Evolutionary conservation across 2,113 vertebrate species (phyloP), one percentile per base, ranked within the genome.

Genomic region (Empidonax traillii): DNA sequence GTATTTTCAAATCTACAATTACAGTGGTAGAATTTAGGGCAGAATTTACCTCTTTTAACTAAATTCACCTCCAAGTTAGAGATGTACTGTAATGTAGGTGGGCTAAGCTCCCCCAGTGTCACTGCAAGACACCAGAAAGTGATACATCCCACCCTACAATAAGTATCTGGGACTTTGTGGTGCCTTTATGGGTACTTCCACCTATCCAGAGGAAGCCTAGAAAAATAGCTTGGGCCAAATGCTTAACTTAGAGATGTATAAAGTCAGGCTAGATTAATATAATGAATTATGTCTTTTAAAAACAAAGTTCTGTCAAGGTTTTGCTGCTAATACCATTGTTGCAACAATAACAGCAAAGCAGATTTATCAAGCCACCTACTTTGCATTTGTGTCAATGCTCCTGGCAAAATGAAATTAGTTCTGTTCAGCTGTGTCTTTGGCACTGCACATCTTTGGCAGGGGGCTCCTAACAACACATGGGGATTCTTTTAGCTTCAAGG

Each of bases 331-430:
- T 44, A 23, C 12, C 16, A 0, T 56, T 93, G 30, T 65, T 79
- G 56, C 19, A 71, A 62, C 16, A 52, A 15, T 8, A 91, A 74
- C 24, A 85, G 62, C 71, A 85, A 65, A 82, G 44, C n/a, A 93
- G 41, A 87, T 85, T 73, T 44, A 87, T 69, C 85, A 73, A 85
- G 67, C 31, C 66, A 68, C 58, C 66, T 85, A 68, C 49, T 85
- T 89, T 85, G 65, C 59, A 76, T 72, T 77, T 87, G 58, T 93
- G 79, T 87, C 49, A 52, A 21, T 47, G 71, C 62, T 93, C 39
- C 81, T 91, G 87, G 87, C 85, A 94, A 95, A 90, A 91, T 41
- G 66, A 71, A 94, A 89, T 65, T 78, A n/a, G 10, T 52, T 56
- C 74, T 46, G 53, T 91, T 93, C 85, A 80, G 63, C 66, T 93